Conservation (phyloP, 2,113 vertebrate genomes). For the Mus pahari region DNA sequence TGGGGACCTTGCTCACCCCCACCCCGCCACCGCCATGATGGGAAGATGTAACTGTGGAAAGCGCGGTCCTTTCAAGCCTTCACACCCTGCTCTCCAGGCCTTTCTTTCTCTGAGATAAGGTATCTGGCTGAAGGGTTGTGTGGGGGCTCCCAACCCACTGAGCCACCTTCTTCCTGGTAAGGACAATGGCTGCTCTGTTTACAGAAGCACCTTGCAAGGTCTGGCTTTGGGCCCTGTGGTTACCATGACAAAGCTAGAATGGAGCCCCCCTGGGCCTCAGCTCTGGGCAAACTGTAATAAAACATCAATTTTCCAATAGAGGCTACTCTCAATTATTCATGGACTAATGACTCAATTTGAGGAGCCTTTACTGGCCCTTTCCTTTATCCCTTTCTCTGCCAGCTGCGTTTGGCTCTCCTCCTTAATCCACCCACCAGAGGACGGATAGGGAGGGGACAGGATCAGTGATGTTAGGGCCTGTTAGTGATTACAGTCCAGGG, state of each 20-base stretch:
- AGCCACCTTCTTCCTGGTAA: neutral
- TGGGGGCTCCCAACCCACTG: rapidly evolving
- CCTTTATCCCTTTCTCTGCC: neutral
- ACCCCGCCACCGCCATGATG: neutral
- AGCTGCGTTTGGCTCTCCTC: neutral
- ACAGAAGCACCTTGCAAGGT: neutral
- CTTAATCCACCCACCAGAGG: neutral
- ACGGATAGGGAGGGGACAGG: neutral
- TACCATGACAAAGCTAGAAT: slow-evolving; percentile 7
- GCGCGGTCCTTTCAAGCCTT: neutral
- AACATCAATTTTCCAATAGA: slow-evolving; percentile 46
- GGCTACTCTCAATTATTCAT: slow-evolving; percentile 63
- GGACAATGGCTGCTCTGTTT: neutral
- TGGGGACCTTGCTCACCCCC: neutral
- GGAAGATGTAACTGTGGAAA: neutral
- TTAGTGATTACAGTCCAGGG: neutral
- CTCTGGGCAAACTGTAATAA: neutral
- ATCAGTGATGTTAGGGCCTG: neutral
- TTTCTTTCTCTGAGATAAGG: neutral
- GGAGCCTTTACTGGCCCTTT: neutral
- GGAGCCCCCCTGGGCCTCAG: slow-evolving; percentile 26
- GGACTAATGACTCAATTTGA: slow-evolving; percentile 24
- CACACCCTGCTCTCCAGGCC: neutral
- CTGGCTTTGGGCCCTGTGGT: neutral
- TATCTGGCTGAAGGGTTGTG: neutral